A percentile compares a stretch with the other conserved stretches of the same genome.
These are phyloP conservation scores for Acyrthosiphon pisum DNA, from an alignment of 1,140 invertebrate species.

Conservation along the genomic window DNA sequence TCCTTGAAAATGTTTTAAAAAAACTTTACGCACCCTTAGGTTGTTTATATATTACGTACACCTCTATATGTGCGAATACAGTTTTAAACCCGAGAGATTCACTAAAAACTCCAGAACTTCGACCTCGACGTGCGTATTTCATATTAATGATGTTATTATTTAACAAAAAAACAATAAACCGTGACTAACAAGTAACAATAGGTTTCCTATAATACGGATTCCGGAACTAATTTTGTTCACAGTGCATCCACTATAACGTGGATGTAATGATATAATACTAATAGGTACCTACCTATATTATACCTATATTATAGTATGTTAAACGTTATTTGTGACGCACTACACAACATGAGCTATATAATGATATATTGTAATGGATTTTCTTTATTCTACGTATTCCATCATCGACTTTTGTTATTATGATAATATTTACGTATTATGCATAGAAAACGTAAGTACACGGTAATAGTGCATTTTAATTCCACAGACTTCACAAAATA, in stretches of 20 bases:
- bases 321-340: neutral
- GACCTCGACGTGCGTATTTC: neutral
- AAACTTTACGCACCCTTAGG: neutral
- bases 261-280: neutral
- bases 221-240: neutral
- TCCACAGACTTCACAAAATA: neutral
- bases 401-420: neutral
- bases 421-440: neutral
- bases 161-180: neutral
- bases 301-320: neutral
- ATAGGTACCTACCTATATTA: neutral
- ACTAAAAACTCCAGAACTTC: neutral
- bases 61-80: too few relatives aligned
- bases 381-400: neutral
- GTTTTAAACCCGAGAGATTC: neutral
- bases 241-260: neutral
- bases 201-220: neutral
- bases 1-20: neutral
- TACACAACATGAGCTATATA: neutral
- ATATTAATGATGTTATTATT: neutral
- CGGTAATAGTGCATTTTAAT: neutral
- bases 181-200: neutral
- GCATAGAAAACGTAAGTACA: neutral
- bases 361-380: neutral
- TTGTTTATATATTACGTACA: neutral